phyloP scores from a whole-genome alignment of 1,140 invertebrate species.

The Ceratina calcarata region DNA sequence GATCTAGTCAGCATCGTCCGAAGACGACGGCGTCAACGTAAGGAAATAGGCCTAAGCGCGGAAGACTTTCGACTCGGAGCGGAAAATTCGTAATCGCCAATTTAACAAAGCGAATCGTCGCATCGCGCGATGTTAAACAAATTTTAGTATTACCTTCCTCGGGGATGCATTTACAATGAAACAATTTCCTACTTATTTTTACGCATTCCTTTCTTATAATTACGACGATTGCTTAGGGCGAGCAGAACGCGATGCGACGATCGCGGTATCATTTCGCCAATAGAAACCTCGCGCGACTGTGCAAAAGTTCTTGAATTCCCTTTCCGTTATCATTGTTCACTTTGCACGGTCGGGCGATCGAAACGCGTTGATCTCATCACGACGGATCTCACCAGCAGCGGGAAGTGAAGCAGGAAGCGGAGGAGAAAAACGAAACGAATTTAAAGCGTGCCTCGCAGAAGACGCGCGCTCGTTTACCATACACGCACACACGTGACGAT shows the following conservation, averaged over 20 bases:
- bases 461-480: not conserved
- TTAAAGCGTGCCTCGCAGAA: conserved; percentile 11
- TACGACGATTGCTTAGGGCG: too few relatives aligned
- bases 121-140: not conserved
- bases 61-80: conserved; percentile 12
- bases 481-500: not conserved
- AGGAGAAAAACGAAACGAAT: not conserved
- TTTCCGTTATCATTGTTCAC: not conserved
- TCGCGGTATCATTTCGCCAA: too few relatives aligned
- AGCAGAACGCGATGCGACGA: not conserved
- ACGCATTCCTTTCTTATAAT: not conserved
- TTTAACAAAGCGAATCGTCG: not conserved
- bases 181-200: not conserved
- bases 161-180: too few relatives aligned
- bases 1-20: conserved; percentile 52
- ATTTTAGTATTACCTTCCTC: not conserved
- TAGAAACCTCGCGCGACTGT: not conserved
- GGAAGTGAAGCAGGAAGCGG: not conserved
- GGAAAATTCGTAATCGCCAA: conserved; percentile 36
- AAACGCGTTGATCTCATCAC: conserved; percentile 18
- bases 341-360: conserved; percentile 10
- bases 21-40: conserved; percentile 30
- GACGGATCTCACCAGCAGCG: conserved; percentile 11
- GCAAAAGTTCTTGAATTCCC: not conserved
- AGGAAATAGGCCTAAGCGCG: conserved; percentile 54